These are phyloP conservation scores for Prietella phreatophila DNA, from an alignment of 2,113 vertebrate species.

Conservation along the genomic window DNA sequence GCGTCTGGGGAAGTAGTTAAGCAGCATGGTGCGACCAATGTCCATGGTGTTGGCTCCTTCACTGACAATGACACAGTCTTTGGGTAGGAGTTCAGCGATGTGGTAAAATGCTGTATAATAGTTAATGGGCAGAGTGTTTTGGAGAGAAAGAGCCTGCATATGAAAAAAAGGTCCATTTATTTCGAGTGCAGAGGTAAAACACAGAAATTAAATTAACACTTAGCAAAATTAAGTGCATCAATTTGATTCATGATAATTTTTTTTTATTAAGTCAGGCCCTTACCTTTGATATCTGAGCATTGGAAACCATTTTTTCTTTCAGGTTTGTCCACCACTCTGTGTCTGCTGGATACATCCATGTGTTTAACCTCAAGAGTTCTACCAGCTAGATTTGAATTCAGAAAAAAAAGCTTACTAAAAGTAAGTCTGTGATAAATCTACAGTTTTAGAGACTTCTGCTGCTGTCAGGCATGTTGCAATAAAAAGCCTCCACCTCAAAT, in stretches of 20 bases:
- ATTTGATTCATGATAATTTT: background rate
- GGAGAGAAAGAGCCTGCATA: constrained; percentile 75
- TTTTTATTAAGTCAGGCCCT: background rate
- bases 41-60: constrained; percentile 99
- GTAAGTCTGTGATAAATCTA: background rate
- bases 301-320: constrained; percentile 79
- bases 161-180: background rate
- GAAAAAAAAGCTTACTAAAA: background rate
- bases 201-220: background rate
- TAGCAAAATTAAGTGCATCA: background rate
- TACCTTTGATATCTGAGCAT: constrained; percentile 83
- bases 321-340: constrained; percentile 85
- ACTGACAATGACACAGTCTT: constrained; percentile 88
- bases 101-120: constrained; percentile 93
- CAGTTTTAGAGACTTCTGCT: background rate
- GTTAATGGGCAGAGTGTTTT: constrained; percentile 83
- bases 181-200: too few relatives aligned
- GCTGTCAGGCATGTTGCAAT: background rate
- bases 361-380: constrained; percentile 67
- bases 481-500: background rate
- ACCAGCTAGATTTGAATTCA: constrained; percentile 74
- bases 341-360: constrained; percentile 77
- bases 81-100: constrained; percentile 81
- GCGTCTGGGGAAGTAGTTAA: constrained; percentile 85
- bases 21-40: constrained; percentile 92